Base-by-base conservation (phyloP, 2,888 invertebrate species). In the Mylabris sibirica region DNA sequence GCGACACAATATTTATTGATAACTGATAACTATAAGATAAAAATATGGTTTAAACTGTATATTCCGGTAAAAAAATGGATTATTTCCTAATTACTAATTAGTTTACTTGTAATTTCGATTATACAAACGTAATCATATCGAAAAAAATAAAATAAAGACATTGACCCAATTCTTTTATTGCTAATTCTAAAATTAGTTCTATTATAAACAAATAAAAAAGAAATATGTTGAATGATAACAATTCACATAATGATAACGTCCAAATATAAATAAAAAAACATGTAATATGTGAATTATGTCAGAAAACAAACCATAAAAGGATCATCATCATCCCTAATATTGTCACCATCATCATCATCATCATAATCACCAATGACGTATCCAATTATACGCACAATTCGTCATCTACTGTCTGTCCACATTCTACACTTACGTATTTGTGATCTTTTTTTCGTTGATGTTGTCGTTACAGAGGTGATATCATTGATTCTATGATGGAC, bases 401-500 rank as follows among this genome's bases (percentile, higher is more conserved):
- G 57, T 57, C 57, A 57, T 57, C 20, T 9, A 0, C 20, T 20
- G 4, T 44, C n/a, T 44, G 38, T 38, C 41, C 41, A 44, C 41
- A 14, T 3, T 41, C 12, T 41, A 8, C 30, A 30, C 30, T 11
- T 35, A 41, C 41, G 41, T 41, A 4, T 41, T 2, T 2, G 22
- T 22, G 24, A 22, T 9, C 24, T 3, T 57, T 57, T 57, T 57
- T 24, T 22, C 9, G 44, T 53, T 44, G 14, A 14, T 35, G 35
- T n/a, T 41, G 41, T 17, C n/a, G 49, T 49, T 12, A 49, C 20
- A 49, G 11, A 9, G 24, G 20, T 57, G 57, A 57, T 57, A 24
- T 57, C 57, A 57, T 57, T 57, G 22, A 22, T 57, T 4, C 24
- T 57, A 57, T 57, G 24, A 57, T 57, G 24, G 57, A 57, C 24